Evolutionary conservation across 2,888 invertebrate species (phyloP).

Genomic region (Amblyjoppa fuscipennis): DNA sequence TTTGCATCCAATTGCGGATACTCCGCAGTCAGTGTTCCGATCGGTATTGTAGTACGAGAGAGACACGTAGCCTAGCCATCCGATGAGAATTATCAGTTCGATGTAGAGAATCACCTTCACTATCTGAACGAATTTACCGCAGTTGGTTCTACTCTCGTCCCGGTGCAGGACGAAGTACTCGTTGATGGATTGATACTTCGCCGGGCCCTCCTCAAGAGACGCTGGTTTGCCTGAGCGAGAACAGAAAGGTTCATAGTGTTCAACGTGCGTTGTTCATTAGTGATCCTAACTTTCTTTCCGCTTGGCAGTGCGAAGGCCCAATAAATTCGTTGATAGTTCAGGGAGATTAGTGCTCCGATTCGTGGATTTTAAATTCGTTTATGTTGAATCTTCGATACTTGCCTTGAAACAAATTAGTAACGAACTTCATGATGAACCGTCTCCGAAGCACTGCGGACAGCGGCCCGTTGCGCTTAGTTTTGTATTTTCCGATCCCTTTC

Average conservation of each 20-base stretch:
- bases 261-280: neutral
- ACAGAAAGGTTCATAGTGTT: neutral
- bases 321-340: neutral
- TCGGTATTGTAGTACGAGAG: conserved; percentile 33
- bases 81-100: conserved; percentile 69
- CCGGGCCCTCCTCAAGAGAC: conserved; percentile 9
- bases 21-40: neutral
- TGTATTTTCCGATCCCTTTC: neutral
- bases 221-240: neutral
- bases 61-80: conserved; percentile 64
- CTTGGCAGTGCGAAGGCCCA: neutral
- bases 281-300: neutral
- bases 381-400: neutral
- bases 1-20: neutral
- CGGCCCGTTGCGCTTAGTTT: neutral
- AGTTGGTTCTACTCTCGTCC: neutral
- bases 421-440: conserved; percentile 1
- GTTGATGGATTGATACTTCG: conserved; percentile 7
- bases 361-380: neutral
- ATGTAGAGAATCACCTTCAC: conserved; percentile 71
- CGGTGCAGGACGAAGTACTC: neutral
- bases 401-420: neutral
- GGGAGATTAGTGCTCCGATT: neutral
- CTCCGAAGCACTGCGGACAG: neutral
- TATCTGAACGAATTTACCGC: conserved; percentile 46